Percentiles rank a stretch among this genome's conserved stretches.
These are phyloP conservation scores for Oscheius sp. DNA, from an alignment of 1,140 invertebrate genomes.

Conservation along the genomic window DNA sequence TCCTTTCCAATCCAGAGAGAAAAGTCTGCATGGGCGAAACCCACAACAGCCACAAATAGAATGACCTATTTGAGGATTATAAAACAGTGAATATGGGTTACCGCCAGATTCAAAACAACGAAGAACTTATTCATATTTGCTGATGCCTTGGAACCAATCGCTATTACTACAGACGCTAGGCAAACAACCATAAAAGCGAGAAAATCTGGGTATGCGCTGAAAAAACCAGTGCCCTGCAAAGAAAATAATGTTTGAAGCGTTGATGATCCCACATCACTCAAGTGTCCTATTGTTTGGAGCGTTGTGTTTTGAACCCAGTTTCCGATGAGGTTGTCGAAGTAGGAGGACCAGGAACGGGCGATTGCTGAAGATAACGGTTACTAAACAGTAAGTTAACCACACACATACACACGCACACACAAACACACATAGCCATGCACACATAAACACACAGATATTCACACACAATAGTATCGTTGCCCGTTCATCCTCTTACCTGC, in stretches of 20 bases:
- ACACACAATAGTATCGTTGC: too few relatives aligned
- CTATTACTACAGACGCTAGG: slow-evolving; percentile 62
- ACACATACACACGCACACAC: too few relatives aligned
- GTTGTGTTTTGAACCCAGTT: slow-evolving; percentile 79
- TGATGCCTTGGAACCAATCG: slow-evolving; percentile 78
- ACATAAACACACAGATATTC: too few relatives aligned
- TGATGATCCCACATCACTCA: slow-evolving; percentile 62
- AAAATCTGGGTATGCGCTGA: slow-evolving; percentile 57
- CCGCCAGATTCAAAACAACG: slow-evolving; percentile 75
- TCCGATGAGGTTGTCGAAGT: slow-evolving; percentile 78
- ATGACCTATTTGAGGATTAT: slow-evolving; percentile 65
- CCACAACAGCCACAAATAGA: slow-evolving; percentile 76
- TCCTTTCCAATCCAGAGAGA: slow-evolving; percentile 66
- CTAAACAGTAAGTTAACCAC: too few relatives aligned
- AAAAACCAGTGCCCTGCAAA: slow-evolving; percentile 69
- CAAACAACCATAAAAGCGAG: slow-evolving; percentile 55
- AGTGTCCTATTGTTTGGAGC: slow-evolving; percentile 67
- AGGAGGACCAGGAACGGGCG: slow-evolving; percentile 85
- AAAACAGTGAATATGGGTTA: not conserved
- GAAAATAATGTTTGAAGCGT: slow-evolving; percentile 51
- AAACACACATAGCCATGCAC: too few relatives aligned
- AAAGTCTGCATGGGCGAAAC: slow-evolving; percentile 69
- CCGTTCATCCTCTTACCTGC: slow-evolving; percentile 67
- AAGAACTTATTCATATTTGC: slow-evolving; percentile 68
- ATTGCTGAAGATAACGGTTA: slow-evolving; percentile 67